Percentiles rank a stretch among this genome's conserved stretches.
These are phyloP conservation scores for Zoanthus gigantus DNA, from an alignment of 92 coral and sea anemone genomes.

Conservation along the genomic window DNA sequence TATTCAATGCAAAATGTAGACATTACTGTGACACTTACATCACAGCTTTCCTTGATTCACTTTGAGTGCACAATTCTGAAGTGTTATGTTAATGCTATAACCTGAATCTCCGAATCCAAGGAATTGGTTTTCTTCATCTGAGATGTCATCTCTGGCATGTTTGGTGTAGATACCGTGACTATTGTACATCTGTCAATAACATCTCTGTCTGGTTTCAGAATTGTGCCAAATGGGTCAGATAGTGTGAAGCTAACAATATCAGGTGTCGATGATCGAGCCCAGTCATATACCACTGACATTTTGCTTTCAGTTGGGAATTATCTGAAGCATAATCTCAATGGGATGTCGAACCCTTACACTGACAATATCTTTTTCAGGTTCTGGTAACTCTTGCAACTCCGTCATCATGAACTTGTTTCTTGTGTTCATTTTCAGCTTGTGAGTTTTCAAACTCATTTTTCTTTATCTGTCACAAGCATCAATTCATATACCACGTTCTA, in stretches of 20 bases:
- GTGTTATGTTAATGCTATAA: slow-evolving; percentile 23
- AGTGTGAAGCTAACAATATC: slow-evolving; percentile 59
- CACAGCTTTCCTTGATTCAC: too few relatives aligned
- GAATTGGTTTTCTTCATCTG: slow-evolving; percentile 62
- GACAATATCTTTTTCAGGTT: slow-evolving; percentile 51
- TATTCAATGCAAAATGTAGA: too few relatives aligned
- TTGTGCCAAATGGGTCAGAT: slow-evolving; percentile 58
- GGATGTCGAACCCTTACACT: slow-evolving; percentile 54
- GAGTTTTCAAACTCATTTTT: slow-evolving; percentile 35
- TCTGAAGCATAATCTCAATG: slow-evolving; percentile 43
- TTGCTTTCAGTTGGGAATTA: slow-evolving; percentile 40
- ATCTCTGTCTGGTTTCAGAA: slow-evolving; percentile 46
- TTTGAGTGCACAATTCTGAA: slow-evolving; percentile 26
- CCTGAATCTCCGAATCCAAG: slow-evolving; percentile 62
- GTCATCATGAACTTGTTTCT: slow-evolving; percentile 39
- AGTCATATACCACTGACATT: slow-evolving; percentile 68
- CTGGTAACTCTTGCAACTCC: slow-evolving; percentile 57
- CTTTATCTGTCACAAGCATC: slow-evolving; percentile 46
- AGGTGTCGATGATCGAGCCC: slow-evolving; percentile 69
- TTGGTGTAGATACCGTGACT: slow-evolving; percentile 45
- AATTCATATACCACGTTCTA: slow-evolving; percentile 1
- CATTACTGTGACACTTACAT: too few relatives aligned
- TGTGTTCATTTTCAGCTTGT: slow-evolving; percentile 21
- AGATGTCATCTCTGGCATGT: slow-evolving; percentile 54
- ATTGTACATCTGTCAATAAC: slow-evolving; percentile 59